Percentiles rank a stretch among this genome's conserved stretches.
Conservation (phyloP, 1,140 invertebrate species). For the Lepidurus couesii region DNA sequence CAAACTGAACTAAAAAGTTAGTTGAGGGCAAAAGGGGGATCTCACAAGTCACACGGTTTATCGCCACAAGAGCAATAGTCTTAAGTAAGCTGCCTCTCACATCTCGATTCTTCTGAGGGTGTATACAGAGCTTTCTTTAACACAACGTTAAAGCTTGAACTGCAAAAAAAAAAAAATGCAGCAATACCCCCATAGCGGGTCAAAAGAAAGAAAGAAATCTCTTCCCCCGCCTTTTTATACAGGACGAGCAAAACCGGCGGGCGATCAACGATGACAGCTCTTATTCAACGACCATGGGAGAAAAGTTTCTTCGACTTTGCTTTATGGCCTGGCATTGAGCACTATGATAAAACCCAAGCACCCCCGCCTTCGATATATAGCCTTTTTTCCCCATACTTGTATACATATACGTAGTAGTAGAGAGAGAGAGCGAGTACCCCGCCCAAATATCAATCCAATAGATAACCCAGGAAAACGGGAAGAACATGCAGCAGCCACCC, state of each 20-base stretch:
- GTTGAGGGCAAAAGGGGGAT: neutral
- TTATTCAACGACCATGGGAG: neutral
- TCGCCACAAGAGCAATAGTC: neutral
- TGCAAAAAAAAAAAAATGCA: neutral
- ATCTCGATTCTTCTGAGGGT: neutral
- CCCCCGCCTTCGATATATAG: slow-evolving; percentile 8
- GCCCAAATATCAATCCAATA: slow-evolving; percentile 3
- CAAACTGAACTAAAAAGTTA: neutral
- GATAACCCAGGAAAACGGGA: neutral
- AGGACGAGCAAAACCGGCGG: slow-evolving; percentile 10
- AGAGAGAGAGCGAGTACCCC: neutral
- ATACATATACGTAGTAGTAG: neutral
- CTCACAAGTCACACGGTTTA: neutral
- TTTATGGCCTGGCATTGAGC: slow-evolving; percentile 18
- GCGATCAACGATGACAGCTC: slow-evolving; percentile 16
- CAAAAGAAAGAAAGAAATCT: neutral
- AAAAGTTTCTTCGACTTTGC: slow-evolving; percentile 14
- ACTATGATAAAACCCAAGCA: slow-evolving; percentile 15
- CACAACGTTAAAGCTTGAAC: neutral
- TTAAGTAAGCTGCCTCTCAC: neutral
- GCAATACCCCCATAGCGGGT: neutral
- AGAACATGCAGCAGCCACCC: neutral
- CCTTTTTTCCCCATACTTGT: slow-evolving; percentile 5
- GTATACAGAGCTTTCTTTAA: neutral
- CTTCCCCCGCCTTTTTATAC: neutral